A percentile compares a stretch with the other conserved stretches of the same genome.
These are phyloP conservation scores for Drosophila basisetae DNA, from an alignment of 2,888 invertebrate species.

Conservation along the genomic window DNA sequence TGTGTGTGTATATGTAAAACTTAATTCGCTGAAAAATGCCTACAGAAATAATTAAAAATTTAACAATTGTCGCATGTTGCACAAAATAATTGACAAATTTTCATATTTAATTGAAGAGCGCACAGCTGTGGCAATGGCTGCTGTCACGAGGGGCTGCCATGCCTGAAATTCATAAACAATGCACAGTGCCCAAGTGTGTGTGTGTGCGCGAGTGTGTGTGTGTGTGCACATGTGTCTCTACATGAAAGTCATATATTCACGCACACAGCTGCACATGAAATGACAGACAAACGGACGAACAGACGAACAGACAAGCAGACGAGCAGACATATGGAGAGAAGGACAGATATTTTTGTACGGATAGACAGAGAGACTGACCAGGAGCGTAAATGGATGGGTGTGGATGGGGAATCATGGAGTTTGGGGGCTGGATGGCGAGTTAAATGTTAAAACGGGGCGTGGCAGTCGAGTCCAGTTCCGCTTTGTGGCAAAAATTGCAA, in stretches of 20 bases:
- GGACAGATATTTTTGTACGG: constrained; percentile 7
- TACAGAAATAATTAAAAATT: constrained; percentile 76
- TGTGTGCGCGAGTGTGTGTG: constrained; percentile 17
- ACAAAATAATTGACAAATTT: constrained; percentile 82
- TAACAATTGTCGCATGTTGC: constrained; percentile 80
- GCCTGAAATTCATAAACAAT: constrained; percentile 77
- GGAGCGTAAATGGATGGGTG: constrained; percentile 3
- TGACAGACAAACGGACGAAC: constrained; percentile 51
- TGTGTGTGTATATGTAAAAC: constrained; percentile 26
- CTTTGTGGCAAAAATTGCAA: constrained; percentile 73
- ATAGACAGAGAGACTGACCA: constrained; percentile 12
- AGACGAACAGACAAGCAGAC: constrained; percentile 17
- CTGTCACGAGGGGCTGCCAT: constrained; percentile 69
- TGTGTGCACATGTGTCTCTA: constrained; percentile 21
- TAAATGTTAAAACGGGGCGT: constrained; percentile 20
- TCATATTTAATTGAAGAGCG: constrained; percentile 81
- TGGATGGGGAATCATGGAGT: neutral
- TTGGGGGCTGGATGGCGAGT: constrained; percentile 5
- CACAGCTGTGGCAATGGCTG: constrained; percentile 65
- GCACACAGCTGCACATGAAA: constrained; percentile 71
- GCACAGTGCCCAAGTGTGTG: constrained; percentile 41
- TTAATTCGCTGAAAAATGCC: constrained; percentile 58
- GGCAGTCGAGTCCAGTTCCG: constrained; percentile 28
- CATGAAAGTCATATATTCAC: constrained; percentile 62
- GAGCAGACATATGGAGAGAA: constrained; percentile 5